These are phyloP conservation scores for Panulirus ornatus DNA, from an alignment of 1,140 invertebrate genomes.

Conservation along the genomic window DNA sequence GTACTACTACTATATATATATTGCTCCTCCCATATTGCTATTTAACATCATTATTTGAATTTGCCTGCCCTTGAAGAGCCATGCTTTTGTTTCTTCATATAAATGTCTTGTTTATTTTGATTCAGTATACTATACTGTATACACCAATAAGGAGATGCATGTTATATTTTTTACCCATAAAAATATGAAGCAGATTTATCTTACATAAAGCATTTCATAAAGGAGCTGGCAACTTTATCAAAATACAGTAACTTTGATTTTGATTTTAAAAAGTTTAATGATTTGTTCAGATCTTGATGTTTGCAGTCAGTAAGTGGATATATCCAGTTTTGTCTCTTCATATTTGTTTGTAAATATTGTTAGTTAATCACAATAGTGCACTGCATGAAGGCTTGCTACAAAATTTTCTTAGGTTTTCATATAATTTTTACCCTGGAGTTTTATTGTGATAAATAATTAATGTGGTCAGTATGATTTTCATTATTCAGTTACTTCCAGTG, in stretches of 20 bases:
- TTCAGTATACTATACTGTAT: neutral
- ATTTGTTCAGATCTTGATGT: constrained; percentile 1
- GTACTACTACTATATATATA: too few species aligned
- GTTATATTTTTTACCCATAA: neutral
- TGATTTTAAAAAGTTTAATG: neutral
- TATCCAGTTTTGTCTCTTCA: neutral
- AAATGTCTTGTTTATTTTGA: neutral
- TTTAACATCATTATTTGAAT: neutral
- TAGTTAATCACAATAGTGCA: constrained; percentile 10
- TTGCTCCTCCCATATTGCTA: too few species aligned
- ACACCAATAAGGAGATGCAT: constrained; percentile 1
- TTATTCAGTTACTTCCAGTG: neutral
- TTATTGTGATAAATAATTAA: neutral
- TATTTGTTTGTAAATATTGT: neutral
- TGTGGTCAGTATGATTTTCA: neutral
- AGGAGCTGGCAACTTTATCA: neutral
- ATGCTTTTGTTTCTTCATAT: constrained; percentile 10
- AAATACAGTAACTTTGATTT: too few species aligned
- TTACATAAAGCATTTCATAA: neutral
- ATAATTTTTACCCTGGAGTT: neutral
- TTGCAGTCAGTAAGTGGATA: constrained; percentile 3
- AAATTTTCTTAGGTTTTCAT: neutral
- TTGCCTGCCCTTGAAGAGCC: constrained; percentile 5
- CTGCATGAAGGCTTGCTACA: constrained; percentile 58
- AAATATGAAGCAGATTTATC: constrained; percentile 12